Percentiles rank a stretch among this genome's conserved stretches.
Conservation (phyloP, 1,140 invertebrate species). For the Drosophila nannoptera region DNA sequence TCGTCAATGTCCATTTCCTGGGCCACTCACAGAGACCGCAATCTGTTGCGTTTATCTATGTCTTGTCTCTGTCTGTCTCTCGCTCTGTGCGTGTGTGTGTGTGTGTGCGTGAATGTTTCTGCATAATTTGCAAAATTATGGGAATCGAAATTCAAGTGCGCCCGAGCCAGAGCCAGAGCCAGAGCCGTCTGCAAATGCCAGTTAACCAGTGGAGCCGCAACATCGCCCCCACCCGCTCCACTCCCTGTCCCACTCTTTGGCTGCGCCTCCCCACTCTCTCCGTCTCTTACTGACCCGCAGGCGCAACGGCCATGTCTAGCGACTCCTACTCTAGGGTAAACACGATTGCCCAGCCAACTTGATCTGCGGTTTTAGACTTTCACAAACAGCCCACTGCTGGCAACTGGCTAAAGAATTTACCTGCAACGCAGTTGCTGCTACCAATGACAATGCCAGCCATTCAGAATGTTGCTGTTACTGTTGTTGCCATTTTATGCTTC, state of each 20-base stretch:
- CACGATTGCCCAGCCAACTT: conserved; percentile 52
- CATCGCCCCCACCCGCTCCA: background rate
- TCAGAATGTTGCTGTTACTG: conserved; percentile 33
- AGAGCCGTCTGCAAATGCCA: conserved; percentile 44
- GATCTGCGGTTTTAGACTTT: conserved; percentile 52
- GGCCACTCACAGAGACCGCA: conserved; percentile 44
- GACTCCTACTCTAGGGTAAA: conserved; percentile 54
- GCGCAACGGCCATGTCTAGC: conserved; percentile 38
- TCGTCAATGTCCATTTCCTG: conserved; percentile 53
- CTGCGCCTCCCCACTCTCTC: background rate
- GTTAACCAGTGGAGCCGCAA: conserved; percentile 53
- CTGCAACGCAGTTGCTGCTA: conserved; percentile 25
- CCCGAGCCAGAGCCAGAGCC: conserved; percentile 24
- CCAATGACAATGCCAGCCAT: conserved; percentile 42
- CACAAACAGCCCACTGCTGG: conserved; percentile 40
- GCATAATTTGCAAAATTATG: conserved; percentile 57
- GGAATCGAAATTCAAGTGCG: conserved; percentile 54
- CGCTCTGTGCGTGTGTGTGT: conserved; percentile 9
- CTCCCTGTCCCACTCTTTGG: background rate
- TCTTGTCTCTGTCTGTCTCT: conserved; percentile 28
- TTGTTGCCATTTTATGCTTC: conserved; percentile 70
- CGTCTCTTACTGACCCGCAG: conserved; percentile 1
- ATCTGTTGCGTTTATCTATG: conserved; percentile 53
- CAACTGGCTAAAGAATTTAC: conserved; percentile 43
- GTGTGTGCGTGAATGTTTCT: conserved; percentile 54